phyloP scores from a whole-genome alignment of 2,888 invertebrate species.

The Desoria tigrina region DNA sequence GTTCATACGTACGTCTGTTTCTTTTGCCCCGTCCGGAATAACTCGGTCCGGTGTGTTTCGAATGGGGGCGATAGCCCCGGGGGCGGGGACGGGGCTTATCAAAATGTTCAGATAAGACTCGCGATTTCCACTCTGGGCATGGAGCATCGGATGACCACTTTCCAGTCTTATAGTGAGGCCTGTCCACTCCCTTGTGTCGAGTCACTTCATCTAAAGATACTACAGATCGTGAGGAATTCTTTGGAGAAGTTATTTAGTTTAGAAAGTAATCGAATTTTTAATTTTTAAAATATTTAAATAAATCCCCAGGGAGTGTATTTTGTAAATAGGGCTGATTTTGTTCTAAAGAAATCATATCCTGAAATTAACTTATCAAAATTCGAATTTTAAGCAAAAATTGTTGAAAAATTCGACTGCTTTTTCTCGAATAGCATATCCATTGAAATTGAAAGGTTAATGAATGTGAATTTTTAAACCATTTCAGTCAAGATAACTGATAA shows the following conservation, averaged over 20 bases:
- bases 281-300: no score
- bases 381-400: no score
- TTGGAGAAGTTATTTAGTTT: conserved; percentile 12
- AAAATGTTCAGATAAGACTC: conserved; percentile 9
- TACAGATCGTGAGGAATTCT: conserved; percentile 26
- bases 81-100: neutral
- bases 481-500: no score
- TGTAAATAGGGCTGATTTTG: no score
- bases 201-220: conserved; percentile 23
- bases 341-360: no score
- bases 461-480: no score
- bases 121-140: conserved; percentile 12
- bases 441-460: no score
- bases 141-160: neutral
- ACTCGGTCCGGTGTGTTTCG: conserved; percentile 20
- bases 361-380: no score
- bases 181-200: conserved; percentile 29
- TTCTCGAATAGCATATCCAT: no score
- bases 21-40: conserved; percentile 30
- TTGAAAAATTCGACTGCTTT: no score
- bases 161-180: neutral
- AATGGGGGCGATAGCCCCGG: neutral
- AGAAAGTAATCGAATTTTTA: conserved; percentile 14
- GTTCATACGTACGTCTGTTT: conserved; percentile 24
- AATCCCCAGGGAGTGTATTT: no score